Percentiles rank a stretch among this genome's conserved stretches.
phyloP scores from a whole-genome alignment of 2,113 vertebrate genomes.

The Pituophis catenifer region DNA sequence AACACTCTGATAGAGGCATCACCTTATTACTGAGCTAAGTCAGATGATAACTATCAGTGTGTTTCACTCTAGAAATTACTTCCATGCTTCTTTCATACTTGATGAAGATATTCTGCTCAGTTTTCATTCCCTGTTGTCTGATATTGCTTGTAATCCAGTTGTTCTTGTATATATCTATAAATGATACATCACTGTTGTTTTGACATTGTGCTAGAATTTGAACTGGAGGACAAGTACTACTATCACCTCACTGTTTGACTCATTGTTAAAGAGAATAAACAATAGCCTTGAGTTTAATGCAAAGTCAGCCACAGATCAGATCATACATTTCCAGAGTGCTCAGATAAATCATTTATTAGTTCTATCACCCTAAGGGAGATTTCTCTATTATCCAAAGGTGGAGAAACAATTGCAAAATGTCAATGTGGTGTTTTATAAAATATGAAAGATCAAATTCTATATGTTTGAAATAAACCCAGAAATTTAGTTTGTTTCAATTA shows the following conservation, averaged over 20 bases:
- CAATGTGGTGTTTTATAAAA: not conserved
- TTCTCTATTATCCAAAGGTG: not conserved
- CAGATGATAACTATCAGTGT: not conserved
- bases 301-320: not conserved
- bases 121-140: not conserved
- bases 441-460: conserved; percentile 1
- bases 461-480: not conserved
- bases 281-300: not conserved
- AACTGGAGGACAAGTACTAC: not conserved
- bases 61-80: not conserved
- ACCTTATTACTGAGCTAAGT: not conserved
- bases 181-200: not conserved
- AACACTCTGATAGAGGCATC: not conserved
- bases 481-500: not conserved
- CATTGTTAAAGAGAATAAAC: not conserved
- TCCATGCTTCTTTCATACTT: not conserved
- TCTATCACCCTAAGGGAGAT: not conserved
- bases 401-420: not conserved
- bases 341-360: not conserved
- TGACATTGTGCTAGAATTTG: not conserved
- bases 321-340: not conserved
- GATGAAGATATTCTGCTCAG: not conserved
- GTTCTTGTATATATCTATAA: not conserved
- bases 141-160: not conserved
- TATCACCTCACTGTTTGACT: not conserved